phyloP scores from a whole-genome alignment of 1,140 invertebrate species.

The Hormaphis cornu region DNA sequence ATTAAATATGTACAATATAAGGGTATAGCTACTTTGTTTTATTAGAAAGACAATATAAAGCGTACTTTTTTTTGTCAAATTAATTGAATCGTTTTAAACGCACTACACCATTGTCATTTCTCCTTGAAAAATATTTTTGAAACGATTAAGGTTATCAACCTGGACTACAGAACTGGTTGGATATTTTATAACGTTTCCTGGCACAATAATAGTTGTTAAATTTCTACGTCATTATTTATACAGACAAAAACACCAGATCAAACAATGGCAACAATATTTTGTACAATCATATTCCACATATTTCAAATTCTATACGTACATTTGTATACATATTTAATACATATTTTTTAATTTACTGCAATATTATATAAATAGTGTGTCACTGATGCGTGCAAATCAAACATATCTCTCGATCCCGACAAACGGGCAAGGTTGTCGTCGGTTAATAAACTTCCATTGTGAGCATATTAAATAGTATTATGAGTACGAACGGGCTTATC shows the following conservation, averaged over 20 bases:
- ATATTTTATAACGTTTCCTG: constrained; percentile 3
- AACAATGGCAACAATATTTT: constrained; percentile 14
- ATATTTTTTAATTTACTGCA: not conserved
- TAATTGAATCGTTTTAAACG: too few species aligned
- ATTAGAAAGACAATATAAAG: too few species aligned
- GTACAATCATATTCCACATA: constrained; percentile 5
- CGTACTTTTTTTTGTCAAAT: too few species aligned
- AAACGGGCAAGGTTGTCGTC: constrained; percentile 8
- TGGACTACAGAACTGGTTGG: not conserved
- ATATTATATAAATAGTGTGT: not conserved
- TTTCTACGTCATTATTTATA: not conserved
- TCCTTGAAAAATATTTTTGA: constrained; percentile 1
- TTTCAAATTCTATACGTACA: not conserved
- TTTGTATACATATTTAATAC: not conserved
- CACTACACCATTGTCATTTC: not conserved
- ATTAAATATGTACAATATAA: too few species aligned
- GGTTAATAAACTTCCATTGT: not conserved
- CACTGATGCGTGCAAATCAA: constrained; percentile 29
- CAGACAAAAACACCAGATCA: not conserved
- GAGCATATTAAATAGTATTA: too few species aligned
- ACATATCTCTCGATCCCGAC: too few species aligned
- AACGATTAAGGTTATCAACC: constrained; percentile 21
- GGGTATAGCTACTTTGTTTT: too few species aligned
- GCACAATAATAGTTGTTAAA: constrained; percentile 1
- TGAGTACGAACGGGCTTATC: not conserved